A percentile compares a stretch with the other conserved stretches of the same genome.
phyloP scores from a whole-genome alignment of 2,888 invertebrate species.

The Bembecia ichneumoniformis region DNA sequence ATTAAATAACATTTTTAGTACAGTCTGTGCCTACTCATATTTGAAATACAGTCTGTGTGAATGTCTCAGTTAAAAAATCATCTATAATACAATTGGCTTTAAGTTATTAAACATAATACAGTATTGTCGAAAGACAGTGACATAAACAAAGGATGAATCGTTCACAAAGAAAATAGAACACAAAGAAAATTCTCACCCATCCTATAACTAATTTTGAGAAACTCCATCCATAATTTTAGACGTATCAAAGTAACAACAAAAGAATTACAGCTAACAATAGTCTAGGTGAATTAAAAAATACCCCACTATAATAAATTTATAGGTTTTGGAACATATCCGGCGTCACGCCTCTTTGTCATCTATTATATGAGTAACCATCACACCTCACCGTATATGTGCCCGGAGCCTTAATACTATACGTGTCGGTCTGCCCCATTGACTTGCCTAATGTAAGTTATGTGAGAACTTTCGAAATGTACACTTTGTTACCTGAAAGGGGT shows the following conservation, averaged over 20 bases:
- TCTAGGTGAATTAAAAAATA: not conserved
- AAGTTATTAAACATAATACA: not conserved
- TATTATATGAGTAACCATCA: too few relatives aligned
- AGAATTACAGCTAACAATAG: slow-evolving; percentile 23
- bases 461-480: slow-evolving; percentile 56
- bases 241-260: slow-evolving; percentile 29
- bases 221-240: slow-evolving; percentile 10
- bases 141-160: not conserved
- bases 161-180: not conserved
- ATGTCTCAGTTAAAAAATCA: too few relatives aligned
- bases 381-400: too few relatives aligned
- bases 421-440: slow-evolving; percentile 11
- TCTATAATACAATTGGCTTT: not conserved
- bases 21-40: too few relatives aligned
- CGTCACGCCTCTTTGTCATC: not conserved
- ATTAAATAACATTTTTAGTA: too few relatives aligned
- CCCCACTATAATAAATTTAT: not conserved
- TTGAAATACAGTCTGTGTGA: too few relatives aligned
- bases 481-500: slow-evolving; percentile 66
- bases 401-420: too few relatives aligned
- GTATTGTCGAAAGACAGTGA: not conserved
- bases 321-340: not conserved
- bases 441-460: slow-evolving; percentile 40
- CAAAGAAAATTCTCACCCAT: not conserved
- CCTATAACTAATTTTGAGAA: not conserved